Evolutionary conservation across 2,888 invertebrate species (phyloP), one percentile per base, ranked within the genome.

Genomic region (Phengaris arion): DNA sequence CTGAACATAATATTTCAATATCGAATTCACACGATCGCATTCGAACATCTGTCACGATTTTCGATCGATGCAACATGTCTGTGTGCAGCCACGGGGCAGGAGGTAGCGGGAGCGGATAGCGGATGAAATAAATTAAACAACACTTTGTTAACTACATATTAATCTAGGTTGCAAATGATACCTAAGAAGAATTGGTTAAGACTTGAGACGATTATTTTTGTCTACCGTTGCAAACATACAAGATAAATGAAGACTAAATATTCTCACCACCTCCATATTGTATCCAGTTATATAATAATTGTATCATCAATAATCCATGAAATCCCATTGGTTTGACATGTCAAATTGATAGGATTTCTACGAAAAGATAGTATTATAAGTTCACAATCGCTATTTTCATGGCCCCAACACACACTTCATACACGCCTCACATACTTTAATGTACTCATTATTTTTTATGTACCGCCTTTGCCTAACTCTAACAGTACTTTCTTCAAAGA

Each of bases 21-120:
- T 90, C 89, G 87, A 88, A 92, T 92, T 92, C 92, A 93, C 92
- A 92, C 92, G 93, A 92, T 90, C 89, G 85, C 85, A 83, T 86
- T 87, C 81, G 88, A 86, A 85, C 91, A 92, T 91, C 91, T 91
- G 92, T 92, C 93, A 92, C 92, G 92, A 93, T 87, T 87, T 87
- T 84, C 85, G 82, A 86, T 86, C 85, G 85, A 88, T 87, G 88
- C 89, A 89, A 91, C 92, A 89, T 87, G 86, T 87, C 85, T 84
- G 80, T 72, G 54, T 77, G 45, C 51, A 84, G 87, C 89, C 82
- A 84, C 46, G n/a, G 85, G 84, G 83, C 13, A 45, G 12, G 52
- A 48, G 68, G 59, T 45, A 12, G 54, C 46, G 12, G 12, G n/a
- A 45, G 69, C 35, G 13, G 9, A 6, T 64, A 52, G 52, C 52